Evolutionary conservation across 2,888 invertebrate genomes (phyloP).

Genomic region (Melitaea athalia): DNA sequence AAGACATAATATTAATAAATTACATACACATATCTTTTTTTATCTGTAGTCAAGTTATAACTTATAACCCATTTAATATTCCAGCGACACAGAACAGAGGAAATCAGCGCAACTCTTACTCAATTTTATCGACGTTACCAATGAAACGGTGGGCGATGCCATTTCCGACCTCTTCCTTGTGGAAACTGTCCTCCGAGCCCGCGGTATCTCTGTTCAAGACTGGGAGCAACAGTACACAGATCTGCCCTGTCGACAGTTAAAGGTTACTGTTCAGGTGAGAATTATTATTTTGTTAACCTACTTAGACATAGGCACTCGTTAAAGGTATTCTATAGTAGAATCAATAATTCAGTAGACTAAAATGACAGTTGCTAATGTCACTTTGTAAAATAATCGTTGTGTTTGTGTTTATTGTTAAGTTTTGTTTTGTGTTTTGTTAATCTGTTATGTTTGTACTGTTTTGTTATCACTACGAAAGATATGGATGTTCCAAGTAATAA

Average conservation of each 20-base stretch:
- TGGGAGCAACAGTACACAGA: slow-evolving; percentile 94
- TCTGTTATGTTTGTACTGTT: too few species aligned
- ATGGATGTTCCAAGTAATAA: too few species aligned
- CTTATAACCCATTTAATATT: neutral
- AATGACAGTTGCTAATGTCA: too few species aligned
- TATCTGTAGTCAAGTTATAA: neutral
- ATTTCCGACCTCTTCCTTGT: slow-evolving; percentile 97
- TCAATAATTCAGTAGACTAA: too few species aligned
- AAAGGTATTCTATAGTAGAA: too few species aligned
- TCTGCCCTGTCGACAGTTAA: slow-evolving; percentile 93
- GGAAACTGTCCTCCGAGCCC: slow-evolving; percentile 92
- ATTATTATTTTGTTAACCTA: slow-evolving; percentile 16
- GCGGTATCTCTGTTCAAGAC: slow-evolving; percentile 88
- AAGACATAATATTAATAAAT: too few species aligned
- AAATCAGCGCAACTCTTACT: slow-evolving; percentile 85
- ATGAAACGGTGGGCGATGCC: slow-evolving; percentile 98
- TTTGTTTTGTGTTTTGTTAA: too few species aligned
- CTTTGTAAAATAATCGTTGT: too few species aligned
- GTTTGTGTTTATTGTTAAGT: too few species aligned
- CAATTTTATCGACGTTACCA: slow-evolving; percentile 91
- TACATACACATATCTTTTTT: too few species aligned
- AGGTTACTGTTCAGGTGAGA: slow-evolving; percentile 89
- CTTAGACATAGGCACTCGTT: too few species aligned
- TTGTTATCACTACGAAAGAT: too few species aligned
- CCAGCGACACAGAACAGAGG: slow-evolving; percentile 69